Evolutionary conservation across 2,888 invertebrate genomes (phyloP).

Genomic region (Allygus modestus): DNA sequence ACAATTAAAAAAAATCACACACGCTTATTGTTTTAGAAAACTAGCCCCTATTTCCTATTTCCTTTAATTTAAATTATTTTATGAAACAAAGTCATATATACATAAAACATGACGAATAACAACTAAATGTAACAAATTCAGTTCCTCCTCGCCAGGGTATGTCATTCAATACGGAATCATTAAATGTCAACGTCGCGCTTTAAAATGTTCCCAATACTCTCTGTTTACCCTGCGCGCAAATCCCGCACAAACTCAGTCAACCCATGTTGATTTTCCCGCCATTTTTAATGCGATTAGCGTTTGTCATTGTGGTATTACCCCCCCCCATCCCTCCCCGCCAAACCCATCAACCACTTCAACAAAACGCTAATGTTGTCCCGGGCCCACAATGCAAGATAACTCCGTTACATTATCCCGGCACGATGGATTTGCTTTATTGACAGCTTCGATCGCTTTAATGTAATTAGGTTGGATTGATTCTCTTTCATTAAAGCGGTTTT

Average conservation of each 20-base stretch:
- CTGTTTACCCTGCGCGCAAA: constrained; percentile 42
- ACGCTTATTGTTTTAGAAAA: too few relatives aligned
- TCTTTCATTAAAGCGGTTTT: not conserved
- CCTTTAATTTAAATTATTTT: too few relatives aligned
- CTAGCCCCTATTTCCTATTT: too few relatives aligned
- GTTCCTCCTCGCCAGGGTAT: not conserved
- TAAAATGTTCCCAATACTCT: constrained; percentile 51
- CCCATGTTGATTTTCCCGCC: constrained; percentile 60
- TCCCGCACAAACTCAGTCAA: constrained; percentile 54
- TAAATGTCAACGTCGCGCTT: not conserved
- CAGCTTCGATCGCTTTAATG: not conserved
- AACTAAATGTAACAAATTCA: too few relatives aligned
- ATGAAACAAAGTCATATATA: too few relatives aligned
- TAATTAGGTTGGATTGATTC: constrained; percentile 16
- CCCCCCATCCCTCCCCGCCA: not conserved
- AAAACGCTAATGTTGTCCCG: constrained; percentile 20
- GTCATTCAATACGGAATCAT: constrained; percentile 1
- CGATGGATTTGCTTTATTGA: constrained; percentile 18
- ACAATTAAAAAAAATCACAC: too few relatives aligned
- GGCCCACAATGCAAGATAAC: constrained; percentile 6
- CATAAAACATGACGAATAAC: too few relatives aligned
- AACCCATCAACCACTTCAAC: constrained; percentile 8
- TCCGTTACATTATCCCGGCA: constrained; percentile 1
- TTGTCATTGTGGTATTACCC: constrained; percentile 51
- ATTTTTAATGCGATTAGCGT: constrained; percentile 62